Base-by-base conservation (phyloP, 2,797 vertebrate genomes). In the Crax fasciolata region DNA sequence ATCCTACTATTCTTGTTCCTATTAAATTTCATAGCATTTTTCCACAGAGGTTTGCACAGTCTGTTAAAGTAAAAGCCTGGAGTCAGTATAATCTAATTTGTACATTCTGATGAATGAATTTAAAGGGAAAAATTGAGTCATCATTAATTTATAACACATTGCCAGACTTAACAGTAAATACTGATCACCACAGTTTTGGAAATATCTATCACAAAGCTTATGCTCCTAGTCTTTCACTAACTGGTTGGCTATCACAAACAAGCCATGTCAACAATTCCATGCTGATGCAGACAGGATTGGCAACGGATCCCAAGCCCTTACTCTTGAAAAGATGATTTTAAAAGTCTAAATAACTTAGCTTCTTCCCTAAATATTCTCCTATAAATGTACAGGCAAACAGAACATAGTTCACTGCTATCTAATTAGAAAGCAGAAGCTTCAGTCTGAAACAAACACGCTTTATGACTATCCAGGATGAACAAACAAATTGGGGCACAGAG, bases 91-190 rank as follows among this genome's bases (percentile, higher is more conserved):
- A 95, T 95, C 55, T 88, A 86, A 95, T 93, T 90, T 90, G 76
- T 73, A 94, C 35, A 71, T 63, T 76, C 59, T 82, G 87, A 93
- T 95, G 85, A 96, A 89, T 89, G 62, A 93, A 94, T 93, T 93
- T 87, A 76, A 87, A 92, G 46, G 66, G 66, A 51, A 85, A 92
- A 94, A 93, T 73, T 91, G 91, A 97, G 83, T 94, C 91, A 94
- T 92, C 91, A 84, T 90, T 93, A 90, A 93, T 94, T 96, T 94
- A 82, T 71, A 92, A 90, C 84, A 90, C 73, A 81, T 43, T 92
- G 66, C 62, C 63, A 93, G 89, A 88, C 44, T 84, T 86, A 93
- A 70, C 32, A 91, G 89, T 88, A 95, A 91, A 94, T 96, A 96
- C 41, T 41, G 46, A 86, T 81, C 91, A 87, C 67, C 52, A 76